These are phyloP conservation scores for Mesitornis unicolor DNA, from an alignment of 2,113 vertebrate species.

Conservation along the genomic window DNA sequence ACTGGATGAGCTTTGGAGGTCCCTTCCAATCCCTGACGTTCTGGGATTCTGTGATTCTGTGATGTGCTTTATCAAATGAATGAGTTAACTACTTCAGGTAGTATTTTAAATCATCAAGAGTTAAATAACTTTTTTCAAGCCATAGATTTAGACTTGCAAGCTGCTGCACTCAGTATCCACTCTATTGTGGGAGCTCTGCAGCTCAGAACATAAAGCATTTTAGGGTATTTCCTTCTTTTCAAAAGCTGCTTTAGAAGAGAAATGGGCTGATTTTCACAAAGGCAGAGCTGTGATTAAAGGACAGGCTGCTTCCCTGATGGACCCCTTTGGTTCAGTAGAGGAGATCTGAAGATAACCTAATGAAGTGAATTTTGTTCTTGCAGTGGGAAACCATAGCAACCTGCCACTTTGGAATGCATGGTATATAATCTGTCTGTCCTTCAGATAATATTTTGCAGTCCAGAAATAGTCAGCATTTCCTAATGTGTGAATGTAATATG, in stretches of 20 bases:
- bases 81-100: neutral
- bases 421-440: slow-evolving; percentile 69
- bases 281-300: slow-evolving; percentile 20
- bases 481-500: slow-evolving; percentile 57
- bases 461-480: slow-evolving; percentile 63
- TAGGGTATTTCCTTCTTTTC: neutral
- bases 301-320: neutral
- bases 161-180: neutral
- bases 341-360: slow-evolving; percentile 48
- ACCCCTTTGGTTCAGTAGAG: slow-evolving; percentile 5
- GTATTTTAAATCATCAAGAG: neutral
- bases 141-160: neutral
- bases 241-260: neutral
- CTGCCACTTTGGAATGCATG: slow-evolving; percentile 51
- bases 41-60: too few species aligned
- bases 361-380: slow-evolving; percentile 51
- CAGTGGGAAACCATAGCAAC: slow-evolving; percentile 76
- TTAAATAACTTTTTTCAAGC: neutral
- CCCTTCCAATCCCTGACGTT: too few species aligned
- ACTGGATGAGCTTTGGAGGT: too few species aligned
- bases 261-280: neutral
- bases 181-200: too few species aligned
- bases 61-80: neutral
- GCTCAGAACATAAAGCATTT: neutral
- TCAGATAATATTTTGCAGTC: slow-evolving; percentile 61